Evolutionary conservation across 2,113 vertebrate species (phyloP), one percentile per base, ranked within the genome.

Genomic region (Uria lomvia): DNA sequence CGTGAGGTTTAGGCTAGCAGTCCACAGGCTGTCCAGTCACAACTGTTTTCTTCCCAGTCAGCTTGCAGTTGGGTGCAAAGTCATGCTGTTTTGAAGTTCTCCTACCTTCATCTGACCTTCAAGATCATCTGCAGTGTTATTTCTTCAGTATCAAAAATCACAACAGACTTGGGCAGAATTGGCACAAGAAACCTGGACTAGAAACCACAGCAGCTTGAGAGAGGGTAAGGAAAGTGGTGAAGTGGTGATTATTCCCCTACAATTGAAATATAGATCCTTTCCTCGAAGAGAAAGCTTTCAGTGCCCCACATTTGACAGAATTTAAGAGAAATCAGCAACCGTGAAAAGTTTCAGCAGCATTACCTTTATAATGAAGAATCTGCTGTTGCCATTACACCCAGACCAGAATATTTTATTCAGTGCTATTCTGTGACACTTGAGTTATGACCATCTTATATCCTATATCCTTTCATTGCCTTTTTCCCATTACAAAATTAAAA

Each of bases 101-200:
- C 89, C 85, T 93, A 49, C 93, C 43, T 97, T 96, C 86, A 27
- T 60, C 63, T 96, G 97, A 97, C 95, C 94, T 97, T 97, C 97
- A 93, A 63, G 73, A 73, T 97, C 76, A 38, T 94, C 88, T 91
- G 90, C 86, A 80, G 36, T 32, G 67, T 79, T 96, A 60, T 92
- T 84, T 86, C 80, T 77, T 95, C 84, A 96, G 91, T 91, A 87
- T 68, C 95, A 94, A 95, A 97, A 88, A 71, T 71, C 96, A 90
- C 88, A 80, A 23, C 53, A 94, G 36, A 65, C 24, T 92, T 85
- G 45, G 36, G 81, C 52, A 96, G 74, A 76, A 91, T 12, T 82
- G 79, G 75, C 83, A 86, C 67, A 70, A 72, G 78, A 95, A 95
- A 53, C 29, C 30, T 73, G 74, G n/a, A 38, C 86, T 92, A 65